Percentiles rank a stretch among this genome's conserved stretches.
Evolutionary conservation across 2,113 vertebrate species (phyloP).

Genomic region (Zapornia atra): DNA sequence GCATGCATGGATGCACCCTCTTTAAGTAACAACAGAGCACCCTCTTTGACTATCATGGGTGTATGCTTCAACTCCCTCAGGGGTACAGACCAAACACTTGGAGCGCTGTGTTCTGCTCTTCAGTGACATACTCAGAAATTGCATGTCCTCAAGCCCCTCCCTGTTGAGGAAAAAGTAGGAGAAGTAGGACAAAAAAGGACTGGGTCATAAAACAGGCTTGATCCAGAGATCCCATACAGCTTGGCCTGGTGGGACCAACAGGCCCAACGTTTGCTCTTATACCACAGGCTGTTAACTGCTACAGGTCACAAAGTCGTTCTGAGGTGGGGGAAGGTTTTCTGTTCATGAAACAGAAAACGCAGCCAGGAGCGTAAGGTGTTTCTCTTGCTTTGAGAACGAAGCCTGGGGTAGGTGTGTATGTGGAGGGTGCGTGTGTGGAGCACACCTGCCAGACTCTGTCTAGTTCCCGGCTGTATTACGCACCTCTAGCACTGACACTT

Average conservation of each 20-base stretch:
- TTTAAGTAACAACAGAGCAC: not conserved
- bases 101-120: not conserved
- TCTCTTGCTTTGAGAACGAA: not conserved
- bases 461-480: not conserved
- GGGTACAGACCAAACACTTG: accelerated
- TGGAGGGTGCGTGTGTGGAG: not conserved
- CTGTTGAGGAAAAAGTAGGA: not conserved
- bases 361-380: not conserved
- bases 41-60: too few relatives aligned
- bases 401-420: accelerated
- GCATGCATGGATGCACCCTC: not conserved
- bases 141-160: not conserved
- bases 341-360: not conserved
- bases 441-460: not conserved
- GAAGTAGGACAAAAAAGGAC: accelerated
- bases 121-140: not conserved
- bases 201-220: accelerated
- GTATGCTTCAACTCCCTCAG: not conserved
- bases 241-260: too few relatives aligned
- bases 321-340: not conserved
- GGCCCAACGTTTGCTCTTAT: accelerated
- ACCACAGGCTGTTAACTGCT: not conserved
- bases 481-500: not conserved
- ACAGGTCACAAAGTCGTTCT: not conserved
- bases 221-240: accelerated